Evolutionary conservation across 2,797 vertebrate genomes (phyloP).

Genomic region (Zalophus californianus): DNA sequence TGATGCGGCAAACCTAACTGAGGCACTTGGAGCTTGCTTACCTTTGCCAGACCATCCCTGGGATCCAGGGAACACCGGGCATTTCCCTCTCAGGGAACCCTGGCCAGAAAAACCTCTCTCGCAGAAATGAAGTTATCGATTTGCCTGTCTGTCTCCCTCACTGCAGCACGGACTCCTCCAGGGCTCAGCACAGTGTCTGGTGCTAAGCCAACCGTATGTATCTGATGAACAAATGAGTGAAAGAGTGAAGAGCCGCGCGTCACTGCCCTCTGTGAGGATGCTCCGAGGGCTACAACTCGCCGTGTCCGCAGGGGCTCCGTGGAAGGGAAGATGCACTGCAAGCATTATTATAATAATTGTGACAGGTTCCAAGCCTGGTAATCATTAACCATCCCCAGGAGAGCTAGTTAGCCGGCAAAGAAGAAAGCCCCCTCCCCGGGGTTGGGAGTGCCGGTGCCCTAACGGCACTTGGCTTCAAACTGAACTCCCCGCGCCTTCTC

Average conservation of each 20-base stretch:
- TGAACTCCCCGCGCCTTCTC: conserved; percentile 76
- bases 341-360: conserved; percentile 60
- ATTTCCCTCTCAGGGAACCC: neutral
- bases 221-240: conserved; percentile 22
- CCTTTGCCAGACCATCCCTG: neutral
- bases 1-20: neutral
- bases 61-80: neutral
- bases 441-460: conserved; percentile 63
- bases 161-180: neutral
- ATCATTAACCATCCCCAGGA: conserved; percentile 79
- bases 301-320: neutral
- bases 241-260: neutral
- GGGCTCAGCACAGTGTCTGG: neutral
- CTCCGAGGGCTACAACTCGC: neutral
- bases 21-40: neutral
- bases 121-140: conserved; percentile 27
- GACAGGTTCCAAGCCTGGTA: conserved; percentile 71
- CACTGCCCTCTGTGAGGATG: neutral
- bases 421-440: conserved; percentile 71
- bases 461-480: conserved; percentile 77
- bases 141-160: neutral
- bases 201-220: neutral
- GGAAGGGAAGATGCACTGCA: neutral
- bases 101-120: neutral
- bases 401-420: conserved; percentile 63